Base-by-base conservation (phyloP, 2,888 invertebrate species). In the Oscheius sp. region DNA sequence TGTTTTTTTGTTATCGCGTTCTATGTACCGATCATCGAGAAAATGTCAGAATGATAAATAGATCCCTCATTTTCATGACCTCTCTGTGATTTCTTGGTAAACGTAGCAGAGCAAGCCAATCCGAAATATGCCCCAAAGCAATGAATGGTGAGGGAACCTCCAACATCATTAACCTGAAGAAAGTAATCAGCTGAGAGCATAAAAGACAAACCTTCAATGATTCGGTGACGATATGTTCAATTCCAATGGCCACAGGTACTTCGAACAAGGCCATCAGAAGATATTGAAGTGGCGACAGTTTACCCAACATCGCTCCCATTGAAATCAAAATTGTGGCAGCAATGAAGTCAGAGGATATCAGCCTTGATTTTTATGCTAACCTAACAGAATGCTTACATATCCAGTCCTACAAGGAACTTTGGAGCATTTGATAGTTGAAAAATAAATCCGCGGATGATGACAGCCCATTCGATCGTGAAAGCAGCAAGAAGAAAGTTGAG, bases 61-160 rank as follows among this genome's bases (percentile, higher is more conserved):
- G 94, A 90, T 22, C 90, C 91, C 85, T 93, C 92, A 67, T 82
- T 71, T 56, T 66, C 68, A 62, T 71, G 72, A 2, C 61, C 67
- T 49, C 66, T 45, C 51, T 77, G 74, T 30, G 57, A 36, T 78
- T 90, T 81, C 47, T 83, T 82, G 73, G 86, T 86, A 38, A 89
- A 86, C 50, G 92, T 91, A 73, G 91, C 89, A 75, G 94, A 92
- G 4, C 91, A 92, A 0, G 93, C 93, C 64, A 96, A 89, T 8
- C 96, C 96, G 86, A 95, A 96, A 87, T 95, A 95, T 20, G 95
- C 95, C 1, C 95, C 96, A 85, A 94, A 96, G 0, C 92, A 91
- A 86, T 96, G 96, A 56, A 96, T 93, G 70, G 91, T 93, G 87
- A 96, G 94, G 3, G 95, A 95, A 51, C 93, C 95, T 24, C 96